These are phyloP conservation scores for Tenodera sinensis DNA, from an alignment of 2,888 invertebrate species.

Conservation along the genomic window DNA sequence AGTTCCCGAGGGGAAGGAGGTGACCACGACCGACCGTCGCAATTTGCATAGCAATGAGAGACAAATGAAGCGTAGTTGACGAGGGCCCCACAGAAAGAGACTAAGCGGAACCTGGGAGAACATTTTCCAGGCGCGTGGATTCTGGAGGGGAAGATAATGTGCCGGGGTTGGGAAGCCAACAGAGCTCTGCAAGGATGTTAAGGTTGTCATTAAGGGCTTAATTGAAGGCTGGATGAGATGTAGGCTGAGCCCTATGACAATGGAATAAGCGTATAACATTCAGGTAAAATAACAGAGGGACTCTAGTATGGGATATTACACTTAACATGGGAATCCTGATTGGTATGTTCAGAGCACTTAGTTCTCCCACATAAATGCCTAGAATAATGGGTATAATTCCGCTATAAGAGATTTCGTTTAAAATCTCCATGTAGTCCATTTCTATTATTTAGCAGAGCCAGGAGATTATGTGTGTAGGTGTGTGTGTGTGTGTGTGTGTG, in stretches of 20 bases:
- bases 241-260: not conserved
- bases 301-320: not conserved
- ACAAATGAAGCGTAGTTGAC: slow-evolving; percentile 20
- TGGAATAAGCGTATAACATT: not conserved
- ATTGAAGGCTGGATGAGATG: not conserved
- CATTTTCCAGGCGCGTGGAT: not conserved
- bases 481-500: too few relatives aligned
- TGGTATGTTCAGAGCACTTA: not conserved
- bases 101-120: not conserved
- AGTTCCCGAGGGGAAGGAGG: not conserved
- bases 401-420: not conserved
- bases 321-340: not conserved
- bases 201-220: slow-evolving; percentile 14
- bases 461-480: not conserved
- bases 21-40: slow-evolving; percentile 2
- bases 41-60: slow-evolving; percentile 24
- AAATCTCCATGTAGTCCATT: not conserved
- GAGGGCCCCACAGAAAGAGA: not conserved
- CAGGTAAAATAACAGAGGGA: not conserved
- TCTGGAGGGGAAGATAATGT: not conserved
- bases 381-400: not conserved
- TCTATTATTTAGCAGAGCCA: not conserved
- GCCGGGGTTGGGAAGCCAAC: not conserved
- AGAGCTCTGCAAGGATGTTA: not conserved
- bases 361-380: not conserved